phyloP scores from a whole-genome alignment of 2,113 vertebrate genomes.

The Lamprotornis superbus region DNA sequence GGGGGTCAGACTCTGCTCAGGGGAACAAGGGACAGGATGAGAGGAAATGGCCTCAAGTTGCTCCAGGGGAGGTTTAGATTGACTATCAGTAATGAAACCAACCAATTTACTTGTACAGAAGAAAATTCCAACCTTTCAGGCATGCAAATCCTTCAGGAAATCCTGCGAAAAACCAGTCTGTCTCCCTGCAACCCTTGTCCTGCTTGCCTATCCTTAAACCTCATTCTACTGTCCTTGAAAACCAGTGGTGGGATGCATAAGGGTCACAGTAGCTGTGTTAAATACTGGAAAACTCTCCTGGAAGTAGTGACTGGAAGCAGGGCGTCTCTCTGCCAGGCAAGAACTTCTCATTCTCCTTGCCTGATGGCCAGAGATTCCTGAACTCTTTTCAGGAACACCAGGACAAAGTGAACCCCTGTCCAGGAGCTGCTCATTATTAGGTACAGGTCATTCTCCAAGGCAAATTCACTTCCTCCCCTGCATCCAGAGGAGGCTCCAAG shows the following conservation, averaged over 20 bases:
- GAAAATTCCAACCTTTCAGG: neutral
- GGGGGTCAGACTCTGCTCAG: neutral
- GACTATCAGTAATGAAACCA: neutral
- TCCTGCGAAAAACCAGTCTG: neutral
- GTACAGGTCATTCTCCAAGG: neutral
- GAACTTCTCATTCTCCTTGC: neutral
- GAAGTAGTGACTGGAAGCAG: neutral
- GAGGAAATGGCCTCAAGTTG: neutral
- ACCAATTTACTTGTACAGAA: neutral
- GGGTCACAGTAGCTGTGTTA: neutral
- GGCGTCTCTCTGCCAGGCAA: neutral
- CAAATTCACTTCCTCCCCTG: neutral
- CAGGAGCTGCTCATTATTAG: neutral
- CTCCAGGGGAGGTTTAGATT: neutral
- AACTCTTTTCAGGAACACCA: neutral
- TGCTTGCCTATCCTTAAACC: neutral
- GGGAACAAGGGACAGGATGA: neutral
- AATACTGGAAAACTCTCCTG: neutral
- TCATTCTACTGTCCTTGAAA: neutral
- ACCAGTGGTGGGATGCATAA: accelerated
- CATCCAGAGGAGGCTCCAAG: neutral
- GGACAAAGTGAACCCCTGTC: neutral
- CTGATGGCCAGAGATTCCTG: neutral
- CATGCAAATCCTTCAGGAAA: neutral
- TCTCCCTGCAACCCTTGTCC: neutral